phyloP scores from a whole-genome alignment of 2,888 invertebrate species.

The Alcis repandata region DNA sequence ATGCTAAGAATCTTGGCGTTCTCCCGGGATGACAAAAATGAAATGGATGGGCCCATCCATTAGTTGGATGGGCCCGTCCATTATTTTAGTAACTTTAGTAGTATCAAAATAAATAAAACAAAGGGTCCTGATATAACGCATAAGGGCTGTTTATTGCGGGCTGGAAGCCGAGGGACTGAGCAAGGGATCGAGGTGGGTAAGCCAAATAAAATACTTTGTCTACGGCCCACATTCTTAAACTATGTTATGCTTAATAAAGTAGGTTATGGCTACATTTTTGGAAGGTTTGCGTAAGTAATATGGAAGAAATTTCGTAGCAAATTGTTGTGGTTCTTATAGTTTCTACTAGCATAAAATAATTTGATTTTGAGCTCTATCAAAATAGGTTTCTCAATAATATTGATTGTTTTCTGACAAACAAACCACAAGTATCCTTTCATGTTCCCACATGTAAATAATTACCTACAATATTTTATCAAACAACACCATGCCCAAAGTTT shows the following conservation, averaged over 20 bases:
- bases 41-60: not conserved
- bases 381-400: not conserved
- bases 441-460: no score
- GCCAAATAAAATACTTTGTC: constrained; percentile 66
- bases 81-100: no score
- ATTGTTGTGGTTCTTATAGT: constrained; percentile 16
- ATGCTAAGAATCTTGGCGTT: constrained; percentile 42
- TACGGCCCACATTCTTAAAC: constrained; percentile 56
- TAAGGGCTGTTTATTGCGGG: constrained; percentile 68
- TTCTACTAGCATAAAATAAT: not conserved
- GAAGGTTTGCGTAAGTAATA: constrained; percentile 38
- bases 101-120: constrained; percentile 52
- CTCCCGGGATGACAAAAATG: not conserved
- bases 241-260: constrained; percentile 64
- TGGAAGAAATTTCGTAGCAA: constrained; percentile 22
- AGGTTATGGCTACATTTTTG: constrained; percentile 49
- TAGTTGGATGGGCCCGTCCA: no score
- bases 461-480: no score
- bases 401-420: no score
- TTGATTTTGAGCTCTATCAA: not conserved
- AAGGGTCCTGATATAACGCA: constrained; percentile 64
- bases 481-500: no score
- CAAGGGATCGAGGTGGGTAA: constrained; percentile 53
- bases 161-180: constrained; percentile 38
- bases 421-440: no score